phyloP scores from a whole-genome alignment of 2,797 vertebrate species.

The Anomalospiza imberbis region DNA sequence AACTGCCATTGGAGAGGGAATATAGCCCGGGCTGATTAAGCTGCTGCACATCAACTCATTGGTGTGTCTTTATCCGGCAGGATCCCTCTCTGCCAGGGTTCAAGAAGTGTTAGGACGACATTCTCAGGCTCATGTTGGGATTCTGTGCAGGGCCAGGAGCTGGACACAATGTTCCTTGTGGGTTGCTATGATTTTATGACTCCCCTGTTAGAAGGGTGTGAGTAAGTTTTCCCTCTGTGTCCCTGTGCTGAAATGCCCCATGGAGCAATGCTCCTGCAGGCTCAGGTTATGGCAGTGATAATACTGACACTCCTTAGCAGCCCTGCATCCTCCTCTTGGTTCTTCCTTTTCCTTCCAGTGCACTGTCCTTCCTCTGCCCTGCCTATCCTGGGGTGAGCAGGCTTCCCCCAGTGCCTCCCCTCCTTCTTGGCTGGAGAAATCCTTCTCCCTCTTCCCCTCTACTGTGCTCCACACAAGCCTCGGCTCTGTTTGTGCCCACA shows the following conservation, averaged over 20 bases:
- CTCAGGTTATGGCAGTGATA: not conserved
- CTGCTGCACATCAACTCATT: not conserved
- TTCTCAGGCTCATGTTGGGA: not conserved
- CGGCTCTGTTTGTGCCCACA: slow-evolving; percentile 57
- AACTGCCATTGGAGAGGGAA: not conserved
- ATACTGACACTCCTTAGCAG: not conserved
- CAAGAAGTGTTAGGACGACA: not conserved
- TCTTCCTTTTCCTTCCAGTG: not conserved
- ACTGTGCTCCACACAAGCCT: not conserved
- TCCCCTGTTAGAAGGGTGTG: not conserved
- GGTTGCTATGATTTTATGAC: rapidly evolving
- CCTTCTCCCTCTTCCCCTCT: not conserved
- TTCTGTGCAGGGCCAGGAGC: not conserved
- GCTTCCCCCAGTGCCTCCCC: not conserved
- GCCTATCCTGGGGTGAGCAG: not conserved
- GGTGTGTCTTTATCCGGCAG: not conserved
- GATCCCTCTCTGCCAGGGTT: not conserved
- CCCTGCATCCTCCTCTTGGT: not conserved
- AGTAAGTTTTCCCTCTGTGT: not conserved
- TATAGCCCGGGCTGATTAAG: not conserved
- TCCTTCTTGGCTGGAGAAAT: not conserved
- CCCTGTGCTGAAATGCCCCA: not conserved
- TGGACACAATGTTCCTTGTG: not conserved
- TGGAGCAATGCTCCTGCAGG: not conserved
- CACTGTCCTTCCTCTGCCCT: not conserved